phyloP scores from a whole-genome alignment of 2,113 vertebrate species.

The Megaceryle torquata region DNA sequence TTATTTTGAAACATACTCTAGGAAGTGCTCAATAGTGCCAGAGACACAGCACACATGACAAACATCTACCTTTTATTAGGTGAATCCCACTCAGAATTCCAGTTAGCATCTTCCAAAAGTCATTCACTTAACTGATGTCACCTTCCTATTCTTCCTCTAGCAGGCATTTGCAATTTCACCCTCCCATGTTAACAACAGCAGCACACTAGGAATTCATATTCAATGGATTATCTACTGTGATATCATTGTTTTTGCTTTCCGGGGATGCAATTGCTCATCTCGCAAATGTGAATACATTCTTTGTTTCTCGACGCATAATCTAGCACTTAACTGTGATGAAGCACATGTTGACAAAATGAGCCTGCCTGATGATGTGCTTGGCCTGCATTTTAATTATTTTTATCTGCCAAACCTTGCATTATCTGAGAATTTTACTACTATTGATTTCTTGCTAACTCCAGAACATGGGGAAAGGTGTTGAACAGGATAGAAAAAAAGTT shows the following conservation, averaged over 20 bases:
- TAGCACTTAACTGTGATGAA: conserved; percentile 40
- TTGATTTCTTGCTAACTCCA: conserved; percentile 32
- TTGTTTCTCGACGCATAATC: conserved; percentile 33
- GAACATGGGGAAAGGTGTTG: neutral
- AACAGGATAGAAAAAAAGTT: neutral
- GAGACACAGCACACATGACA: rapidly evolving
- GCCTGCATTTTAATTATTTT: conserved; percentile 13
- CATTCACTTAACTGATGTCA: neutral
- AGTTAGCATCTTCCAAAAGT: neutral
- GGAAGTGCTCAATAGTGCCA: neutral
- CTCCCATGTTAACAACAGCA: neutral
- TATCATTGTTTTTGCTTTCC: neutral
- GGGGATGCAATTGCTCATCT: neutral
- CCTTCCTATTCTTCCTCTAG: neutral
- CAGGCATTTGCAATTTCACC: neutral
- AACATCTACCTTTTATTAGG: neutral
- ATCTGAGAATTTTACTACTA: conserved; percentile 19
- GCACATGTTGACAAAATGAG: conserved; percentile 24
- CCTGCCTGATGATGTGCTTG: neutral
- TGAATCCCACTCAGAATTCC: neutral
- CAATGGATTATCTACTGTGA: neutral
- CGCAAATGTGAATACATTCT: neutral
- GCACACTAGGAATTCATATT: neutral
- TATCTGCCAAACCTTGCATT: conserved; percentile 26
- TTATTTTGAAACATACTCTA: neutral